A percentile compares a stretch with the other conserved stretches of the same genome.
Evolutionary conservation across 2,888 invertebrate genomes (phyloP).

Genomic region (Drosophila birchii): DNA sequence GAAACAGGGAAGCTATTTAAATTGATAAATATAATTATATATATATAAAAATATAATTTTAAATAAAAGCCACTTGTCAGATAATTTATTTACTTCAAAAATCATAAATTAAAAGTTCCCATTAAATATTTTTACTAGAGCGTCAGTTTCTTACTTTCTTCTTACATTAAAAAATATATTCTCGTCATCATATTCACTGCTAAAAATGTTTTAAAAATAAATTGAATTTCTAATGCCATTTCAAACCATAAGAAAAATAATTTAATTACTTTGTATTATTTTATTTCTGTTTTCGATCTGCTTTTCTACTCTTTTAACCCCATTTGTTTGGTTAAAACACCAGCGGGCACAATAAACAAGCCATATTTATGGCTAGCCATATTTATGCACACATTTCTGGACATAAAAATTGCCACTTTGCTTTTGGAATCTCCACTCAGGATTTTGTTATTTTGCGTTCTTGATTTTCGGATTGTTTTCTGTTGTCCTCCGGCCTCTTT

Average conservation of each 20-base stretch:
- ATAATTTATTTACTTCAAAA: too few relatives aligned
- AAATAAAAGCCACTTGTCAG: too few relatives aligned
- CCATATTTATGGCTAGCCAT: conserved; percentile 62
- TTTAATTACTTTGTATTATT: neutral
- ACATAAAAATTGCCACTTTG: conserved; percentile 61
- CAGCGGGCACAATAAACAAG: conserved; percentile 58
- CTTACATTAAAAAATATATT: too few relatives aligned
- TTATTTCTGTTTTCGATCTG: neutral
- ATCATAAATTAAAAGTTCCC: too few relatives aligned
- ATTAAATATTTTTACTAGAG: too few relatives aligned
- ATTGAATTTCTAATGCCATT: neutral
- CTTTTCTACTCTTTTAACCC: neutral
- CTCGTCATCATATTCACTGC: too few relatives aligned
- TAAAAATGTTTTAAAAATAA: too few relatives aligned
- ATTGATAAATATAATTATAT: too few relatives aligned
- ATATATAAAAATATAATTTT: too few relatives aligned
- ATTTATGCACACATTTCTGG: conserved; percentile 66
- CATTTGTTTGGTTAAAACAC: conserved; percentile 15
- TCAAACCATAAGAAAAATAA: neutral
- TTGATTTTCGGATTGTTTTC: conserved; percentile 12
- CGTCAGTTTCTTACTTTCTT: too few relatives aligned
- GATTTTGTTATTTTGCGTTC: conserved; percentile 10
- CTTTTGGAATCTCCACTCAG: conserved; percentile 13
- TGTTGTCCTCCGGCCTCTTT: conserved; percentile 24
- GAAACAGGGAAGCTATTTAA: too few relatives aligned